Evolutionary conservation across 2,797 vertebrate species (phyloP).

Genomic region (Thamnophis elegans): DNA sequence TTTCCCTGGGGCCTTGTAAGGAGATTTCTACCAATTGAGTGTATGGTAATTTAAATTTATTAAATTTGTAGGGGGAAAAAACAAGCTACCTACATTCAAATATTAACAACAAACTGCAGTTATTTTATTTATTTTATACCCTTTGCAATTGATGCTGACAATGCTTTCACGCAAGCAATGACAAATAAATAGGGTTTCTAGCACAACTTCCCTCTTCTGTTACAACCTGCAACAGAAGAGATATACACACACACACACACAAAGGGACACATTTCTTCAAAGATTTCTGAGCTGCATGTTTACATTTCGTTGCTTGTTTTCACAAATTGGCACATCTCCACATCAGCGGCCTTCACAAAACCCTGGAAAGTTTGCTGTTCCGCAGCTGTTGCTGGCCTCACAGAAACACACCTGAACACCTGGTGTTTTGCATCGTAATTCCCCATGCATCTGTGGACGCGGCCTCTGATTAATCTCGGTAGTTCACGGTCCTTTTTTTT

Average conservation of each 20-base stretch:
- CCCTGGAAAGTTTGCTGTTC: conserved; percentile 87
- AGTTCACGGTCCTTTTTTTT: conserved; percentile 83
- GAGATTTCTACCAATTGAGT: not conserved
- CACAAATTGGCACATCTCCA: conserved; percentile 81
- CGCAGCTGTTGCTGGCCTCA: conserved; percentile 79
- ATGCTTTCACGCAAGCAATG: not conserved
- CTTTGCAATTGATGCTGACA: not conserved
- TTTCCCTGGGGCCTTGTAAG: not conserved
- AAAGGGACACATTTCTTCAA: not conserved
- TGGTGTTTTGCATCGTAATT: conserved; percentile 84
- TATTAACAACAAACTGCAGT: not conserved
- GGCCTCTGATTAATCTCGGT: conserved; percentile 90
- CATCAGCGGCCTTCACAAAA: conserved; percentile 81
- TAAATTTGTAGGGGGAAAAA: not conserved
- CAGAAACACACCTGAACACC: conserved; percentile 85
- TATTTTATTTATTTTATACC: conserved; percentile 4
- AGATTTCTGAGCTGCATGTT: not conserved
- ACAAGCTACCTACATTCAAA: not conserved
- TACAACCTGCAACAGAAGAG: not conserved
- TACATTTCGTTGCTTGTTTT: conserved; percentile 80
- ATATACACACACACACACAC: not conserved
- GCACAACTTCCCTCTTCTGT: conserved; percentile 5
- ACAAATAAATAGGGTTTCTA: not conserved
- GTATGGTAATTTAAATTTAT: not conserved
- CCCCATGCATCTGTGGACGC: conserved; percentile 89